Evolutionary conservation across 1,140 invertebrate genomes (phyloP), one percentile per base, ranked within the genome.

Genomic region (Bombus consobrinus): DNA sequence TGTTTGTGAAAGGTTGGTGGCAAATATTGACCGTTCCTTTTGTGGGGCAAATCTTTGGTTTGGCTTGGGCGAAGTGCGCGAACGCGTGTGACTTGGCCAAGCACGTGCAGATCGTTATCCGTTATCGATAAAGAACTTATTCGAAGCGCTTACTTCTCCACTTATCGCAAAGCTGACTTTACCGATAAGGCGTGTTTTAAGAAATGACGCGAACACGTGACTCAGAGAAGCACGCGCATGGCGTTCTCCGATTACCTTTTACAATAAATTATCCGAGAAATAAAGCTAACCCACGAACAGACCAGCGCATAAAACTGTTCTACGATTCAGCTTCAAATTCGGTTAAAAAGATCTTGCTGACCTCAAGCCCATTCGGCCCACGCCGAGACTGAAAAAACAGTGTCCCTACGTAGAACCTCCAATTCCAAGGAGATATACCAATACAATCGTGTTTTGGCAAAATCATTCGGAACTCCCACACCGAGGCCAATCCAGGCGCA

Each of bases 381-480:
- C 80, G 69, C 71, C 3, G 32, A 4, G 18, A 15, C 32, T 4
- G 9, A 59, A 81, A 73, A n/a, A 18, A 69, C 64, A 43, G 12
- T 12, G 39, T 47, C 37, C 13, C 18, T 64, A 34, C 5, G 28
- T 59, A n/a, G 59, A 73, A 62, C 13, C 34, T 18, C 15, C 15
- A 9, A n/a, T 10, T 34, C 43, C 59, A 62, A 12, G 28, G 32
- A 25, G 8, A 71, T 18, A 71, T 18, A 1, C 34, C 12, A 22
- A 18, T 5, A 39, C 34, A 1, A n/a, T n/a, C 28, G 12, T 37
- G n/a, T 43, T 32, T 62, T 15, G 13, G 43, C 43, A 25, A 83
- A 77, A 83, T 83, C 81, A 64, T 41, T 28, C 34, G 22, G 62
- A 53, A 83, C 81, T 57, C 74, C 81, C 74, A 83, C 81, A 66